A percentile compares a stretch with the other conserved stretches of the same genome.
These are phyloP conservation scores for human (Homo sapiens) DNA, from an alignment of 2,113 vertebrate species.

Conservation along the genomic window DNA sequence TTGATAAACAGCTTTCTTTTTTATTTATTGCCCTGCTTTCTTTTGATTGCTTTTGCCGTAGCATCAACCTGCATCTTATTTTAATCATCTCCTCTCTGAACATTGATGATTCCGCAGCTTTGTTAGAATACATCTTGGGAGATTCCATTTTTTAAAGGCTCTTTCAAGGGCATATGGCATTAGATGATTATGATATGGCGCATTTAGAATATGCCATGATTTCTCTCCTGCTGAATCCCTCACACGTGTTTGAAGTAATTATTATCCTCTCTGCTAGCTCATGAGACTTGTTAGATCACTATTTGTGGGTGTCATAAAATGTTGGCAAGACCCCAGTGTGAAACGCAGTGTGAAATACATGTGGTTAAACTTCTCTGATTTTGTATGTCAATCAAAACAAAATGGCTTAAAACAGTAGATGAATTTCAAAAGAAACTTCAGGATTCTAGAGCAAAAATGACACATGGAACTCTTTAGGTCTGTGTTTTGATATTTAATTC, in stretches of 20 bases:
- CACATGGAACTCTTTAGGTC: not conserved
- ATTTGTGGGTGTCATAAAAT: slow-evolving; percentile 4
- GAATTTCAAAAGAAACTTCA: slow-evolving; percentile 3
- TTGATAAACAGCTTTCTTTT: slow-evolving; percentile 77
- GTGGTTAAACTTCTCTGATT: slow-evolving; percentile 43
- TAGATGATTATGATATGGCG: not conserved
- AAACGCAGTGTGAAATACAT: slow-evolving; percentile 54
- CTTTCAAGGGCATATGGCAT: slow-evolving; percentile 44
- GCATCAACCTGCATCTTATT: slow-evolving; percentile 71
- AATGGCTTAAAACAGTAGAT: not conserved
- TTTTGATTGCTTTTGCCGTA: slow-evolving; percentile 81
- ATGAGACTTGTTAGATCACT: not conserved
- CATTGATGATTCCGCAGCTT: slow-evolving; percentile 61
- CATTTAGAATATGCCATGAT: slow-evolving; percentile 34
- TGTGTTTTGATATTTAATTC: not conserved
- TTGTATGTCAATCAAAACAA: slow-evolving; percentile 41
- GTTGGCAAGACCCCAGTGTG: slow-evolving; percentile 46
- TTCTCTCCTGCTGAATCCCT: slow-evolving; percentile 46
- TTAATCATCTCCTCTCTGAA: slow-evolving; percentile 77
- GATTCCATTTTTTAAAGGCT: slow-evolving; percentile 60
- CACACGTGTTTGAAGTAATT: not conserved
- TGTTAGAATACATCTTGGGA: slow-evolving; percentile 49
- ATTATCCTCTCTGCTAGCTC: slow-evolving; percentile 27
- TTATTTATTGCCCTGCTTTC: slow-evolving; percentile 77
- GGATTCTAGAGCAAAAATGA: not conserved